These are phyloP conservation scores for Ianthella basta DNA, from an alignment of 37 sponge, comb jelly and placozoan species.

Conservation along the genomic window DNA sequence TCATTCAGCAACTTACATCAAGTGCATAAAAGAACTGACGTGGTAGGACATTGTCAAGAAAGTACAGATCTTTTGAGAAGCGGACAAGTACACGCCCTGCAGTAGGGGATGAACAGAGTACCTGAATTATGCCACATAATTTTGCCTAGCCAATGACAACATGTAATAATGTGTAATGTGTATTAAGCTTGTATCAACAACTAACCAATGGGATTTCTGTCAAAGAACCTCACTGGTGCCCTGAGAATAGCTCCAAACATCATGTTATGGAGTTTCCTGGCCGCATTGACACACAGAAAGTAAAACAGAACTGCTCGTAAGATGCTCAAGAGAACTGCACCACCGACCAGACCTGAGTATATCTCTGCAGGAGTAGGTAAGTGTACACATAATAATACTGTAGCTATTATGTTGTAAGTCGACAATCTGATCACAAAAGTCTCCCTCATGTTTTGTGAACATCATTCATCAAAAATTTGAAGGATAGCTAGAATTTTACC, in stretches of 20 bases:
- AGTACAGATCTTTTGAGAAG: conserved; percentile 50
- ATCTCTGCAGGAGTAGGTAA: too few species aligned
- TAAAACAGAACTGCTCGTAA: background rate
- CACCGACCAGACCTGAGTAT: conserved; percentile 1
- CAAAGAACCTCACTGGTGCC: conserved; percentile 29
- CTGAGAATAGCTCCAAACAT: conserved; percentile 24
- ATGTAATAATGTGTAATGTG: background rate
- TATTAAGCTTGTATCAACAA: background rate
- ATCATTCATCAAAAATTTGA: too few species aligned
- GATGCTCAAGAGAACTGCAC: background rate
- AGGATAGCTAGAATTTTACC: too few species aligned
- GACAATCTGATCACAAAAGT: too few species aligned
- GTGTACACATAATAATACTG: too few species aligned
- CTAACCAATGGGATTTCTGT: conserved; percentile 29
- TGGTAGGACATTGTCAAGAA: conserved; percentile 43
- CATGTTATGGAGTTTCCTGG: conserved; percentile 7
- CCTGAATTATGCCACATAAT: too few species aligned
- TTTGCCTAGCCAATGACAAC: too few species aligned
- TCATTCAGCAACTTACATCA: conserved; percentile 27
- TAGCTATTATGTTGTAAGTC: too few species aligned
- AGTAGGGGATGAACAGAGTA: background rate
- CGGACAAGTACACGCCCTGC: conserved; percentile 59
- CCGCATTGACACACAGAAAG: background rate
- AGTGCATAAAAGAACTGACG: conserved; percentile 13
- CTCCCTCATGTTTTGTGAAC: too few species aligned